A percentile compares a stretch with the other conserved stretches of the same genome.
Evolutionary conservation across 2,888 invertebrate species (phyloP).

Genomic region (Colletes collaris): DNA sequence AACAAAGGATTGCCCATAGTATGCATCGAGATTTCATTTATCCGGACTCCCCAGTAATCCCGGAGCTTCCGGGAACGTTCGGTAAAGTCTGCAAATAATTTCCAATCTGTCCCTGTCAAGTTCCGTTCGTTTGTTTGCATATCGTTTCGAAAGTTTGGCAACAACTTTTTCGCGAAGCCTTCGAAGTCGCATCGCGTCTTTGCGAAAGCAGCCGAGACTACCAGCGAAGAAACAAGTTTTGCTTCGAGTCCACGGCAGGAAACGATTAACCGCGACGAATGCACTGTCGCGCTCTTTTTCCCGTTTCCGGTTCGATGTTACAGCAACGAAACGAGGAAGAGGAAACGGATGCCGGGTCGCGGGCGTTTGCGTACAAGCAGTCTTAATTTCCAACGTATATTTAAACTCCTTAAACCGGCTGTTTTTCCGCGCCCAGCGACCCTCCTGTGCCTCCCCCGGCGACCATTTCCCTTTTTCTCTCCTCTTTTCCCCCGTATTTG

Average conservation of each 20-base stretch:
- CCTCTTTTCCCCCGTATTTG: slow-evolving; percentile 53
- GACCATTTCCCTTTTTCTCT: slow-evolving; percentile 32
- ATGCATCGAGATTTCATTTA: too few relatives aligned
- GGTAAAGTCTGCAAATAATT: too few relatives aligned
- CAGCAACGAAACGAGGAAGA: slow-evolving; percentile 33
- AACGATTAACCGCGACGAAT: slow-evolving; percentile 52
- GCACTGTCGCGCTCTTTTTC: slow-evolving; percentile 19
- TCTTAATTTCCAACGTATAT: slow-evolving; percentile 76
- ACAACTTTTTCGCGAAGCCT: not conserved
- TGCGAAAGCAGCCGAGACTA: not conserved
- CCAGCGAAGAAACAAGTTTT: not conserved
- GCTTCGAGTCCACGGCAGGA: slow-evolving; percentile 16
- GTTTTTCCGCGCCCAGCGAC: slow-evolving; percentile 56
- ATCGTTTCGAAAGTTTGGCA: not conserved
- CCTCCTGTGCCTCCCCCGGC: not conserved
- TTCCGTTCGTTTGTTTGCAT: not conserved
- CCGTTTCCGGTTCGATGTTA: slow-evolving; percentile 11
- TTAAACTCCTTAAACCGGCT: slow-evolving; percentile 74
- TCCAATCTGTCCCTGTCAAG: not conserved
- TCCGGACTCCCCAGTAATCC: too few relatives aligned
- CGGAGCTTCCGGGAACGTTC: too few relatives aligned
- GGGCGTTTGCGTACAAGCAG: slow-evolving; percentile 60
- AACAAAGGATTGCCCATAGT: too few relatives aligned
- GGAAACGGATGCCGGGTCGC: slow-evolving; percentile 33
- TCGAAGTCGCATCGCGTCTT: not conserved